Percentiles rank a stretch among this genome's conserved stretches.
phyloP scores from a whole-genome alignment of 2,797 vertebrate species.

The Acanthurus leucopareius region DNA sequence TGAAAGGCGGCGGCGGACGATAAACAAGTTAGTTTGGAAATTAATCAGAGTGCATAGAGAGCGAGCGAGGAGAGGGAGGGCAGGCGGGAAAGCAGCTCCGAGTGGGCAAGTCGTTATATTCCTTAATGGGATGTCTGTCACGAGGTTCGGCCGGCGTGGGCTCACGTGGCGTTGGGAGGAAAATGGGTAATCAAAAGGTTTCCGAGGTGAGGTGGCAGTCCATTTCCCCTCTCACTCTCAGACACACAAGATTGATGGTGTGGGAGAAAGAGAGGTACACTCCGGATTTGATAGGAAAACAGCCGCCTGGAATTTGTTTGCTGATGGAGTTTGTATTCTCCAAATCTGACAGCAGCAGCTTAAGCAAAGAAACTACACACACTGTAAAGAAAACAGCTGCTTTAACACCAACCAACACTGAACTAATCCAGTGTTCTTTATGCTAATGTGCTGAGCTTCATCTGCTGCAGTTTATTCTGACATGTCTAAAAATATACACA shows the following conservation, averaged over 20 bases:
- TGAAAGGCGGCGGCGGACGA: constrained; percentile 55
- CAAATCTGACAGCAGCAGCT: constrained; percentile 24
- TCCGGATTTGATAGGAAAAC: constrained; percentile 35
- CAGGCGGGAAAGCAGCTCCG: neutral
- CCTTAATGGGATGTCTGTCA: constrained; percentile 77
- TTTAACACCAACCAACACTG: neutral
- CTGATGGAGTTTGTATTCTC: constrained; percentile 25
- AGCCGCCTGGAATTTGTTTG: constrained; percentile 36
- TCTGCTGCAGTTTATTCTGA: too few relatives aligned
- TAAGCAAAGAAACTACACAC: neutral
- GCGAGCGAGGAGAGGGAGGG: neutral
- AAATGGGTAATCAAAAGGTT: constrained; percentile 73
- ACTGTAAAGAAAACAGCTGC: neutral
- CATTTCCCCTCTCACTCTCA: constrained; percentile 48
- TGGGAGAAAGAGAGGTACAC: constrained; percentile 2
- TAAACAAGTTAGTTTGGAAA: constrained; percentile 77
- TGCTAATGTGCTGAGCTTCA: neutral
- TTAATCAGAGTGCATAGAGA: constrained; percentile 62
- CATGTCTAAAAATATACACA: too few relatives aligned
- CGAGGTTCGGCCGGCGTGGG: constrained; percentile 55
- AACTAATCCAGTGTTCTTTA: neutral
- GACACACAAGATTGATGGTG: constrained; percentile 60
- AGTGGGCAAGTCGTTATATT: constrained; percentile 52
- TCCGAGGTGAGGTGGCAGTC: constrained; percentile 65
- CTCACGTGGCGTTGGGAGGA: constrained; percentile 62